These are phyloP conservation scores for Dasyornis broadbenti DNA, from an alignment of 2,113 vertebrate genomes.

Conservation along the genomic window DNA sequence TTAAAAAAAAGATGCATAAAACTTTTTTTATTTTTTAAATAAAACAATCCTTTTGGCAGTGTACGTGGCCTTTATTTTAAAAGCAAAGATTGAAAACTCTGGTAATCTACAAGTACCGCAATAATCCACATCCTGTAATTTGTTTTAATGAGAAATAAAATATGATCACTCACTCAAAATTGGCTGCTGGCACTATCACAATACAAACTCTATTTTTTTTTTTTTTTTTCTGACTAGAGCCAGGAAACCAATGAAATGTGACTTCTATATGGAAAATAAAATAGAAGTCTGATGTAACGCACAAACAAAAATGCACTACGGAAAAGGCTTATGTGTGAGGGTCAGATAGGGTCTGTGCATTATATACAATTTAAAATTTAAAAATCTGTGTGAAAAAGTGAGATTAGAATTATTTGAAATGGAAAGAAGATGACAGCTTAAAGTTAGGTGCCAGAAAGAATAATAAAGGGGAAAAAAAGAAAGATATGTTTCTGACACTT, in stretches of 20 bases:
- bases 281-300: not conserved
- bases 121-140: not conserved
- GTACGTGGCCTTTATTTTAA: not conserved
- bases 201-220: not conserved
- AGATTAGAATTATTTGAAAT: not conserved
- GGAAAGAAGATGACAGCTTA: not conserved
- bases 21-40: not conserved
- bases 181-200: not conserved
- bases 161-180: not conserved
- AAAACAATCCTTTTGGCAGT: not conserved
- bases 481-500: not conserved
- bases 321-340: not conserved
- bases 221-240: not conserved
- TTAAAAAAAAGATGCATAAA: not conserved
- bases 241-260: not conserved
- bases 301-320: not conserved
- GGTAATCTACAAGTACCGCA: not conserved
- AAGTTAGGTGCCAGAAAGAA: not conserved
- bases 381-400: not conserved
- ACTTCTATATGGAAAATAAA: not conserved
- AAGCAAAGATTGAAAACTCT: not conserved
- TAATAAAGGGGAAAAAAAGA: not conserved
- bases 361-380: not conserved
- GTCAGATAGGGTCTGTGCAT: not conserved
- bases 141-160: not conserved